Evolutionary conservation across 2,888 invertebrate genomes (phyloP).

Genomic region (Sycophila texana): DNA sequence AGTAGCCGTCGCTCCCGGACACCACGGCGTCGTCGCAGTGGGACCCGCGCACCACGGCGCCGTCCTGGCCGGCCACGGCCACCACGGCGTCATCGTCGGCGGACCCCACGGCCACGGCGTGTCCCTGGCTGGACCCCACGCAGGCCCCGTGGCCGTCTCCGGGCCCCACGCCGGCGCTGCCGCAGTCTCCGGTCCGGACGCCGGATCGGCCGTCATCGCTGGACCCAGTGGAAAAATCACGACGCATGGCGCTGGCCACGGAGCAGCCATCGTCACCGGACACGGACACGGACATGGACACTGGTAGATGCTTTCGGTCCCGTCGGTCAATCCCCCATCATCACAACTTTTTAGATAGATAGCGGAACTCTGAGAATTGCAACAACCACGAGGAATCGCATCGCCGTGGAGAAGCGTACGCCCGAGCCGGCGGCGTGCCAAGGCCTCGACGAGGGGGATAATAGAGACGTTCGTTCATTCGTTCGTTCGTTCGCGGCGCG

Average conservation of each 20-base stretch:
- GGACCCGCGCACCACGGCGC: constrained; percentile 66
- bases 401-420: too few relatives aligned
- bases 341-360: neutral
- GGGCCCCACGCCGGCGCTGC: constrained; percentile 70
- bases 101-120: constrained; percentile 71
- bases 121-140: constrained; percentile 70
- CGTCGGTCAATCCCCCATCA: neutral
- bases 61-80: constrained; percentile 68
- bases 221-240: constrained; percentile 73
- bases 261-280: constrained; percentile 69
- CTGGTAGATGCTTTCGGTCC: constrained; percentile 60
- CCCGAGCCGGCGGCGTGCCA: constrained; percentile 9
- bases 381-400: constrained; percentile 7
- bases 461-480: neutral
- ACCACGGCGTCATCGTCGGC: constrained; percentile 70
- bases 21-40: constrained; percentile 67
- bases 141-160: constrained; percentile 62
- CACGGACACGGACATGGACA: constrained; percentile 67
- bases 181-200: constrained; percentile 69
- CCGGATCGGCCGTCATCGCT: constrained; percentile 71
- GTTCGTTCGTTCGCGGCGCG: constrained; percentile 17
- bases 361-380: constrained; percentile 14
- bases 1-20: constrained; percentile 68
- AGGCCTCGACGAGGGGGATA: neutral
- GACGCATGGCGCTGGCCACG: constrained; percentile 71